Evolutionary conservation across 1,140 invertebrate genomes (phyloP), one percentile per base, ranked within the genome.

Genomic region (Lepidostoma basale): DNA sequence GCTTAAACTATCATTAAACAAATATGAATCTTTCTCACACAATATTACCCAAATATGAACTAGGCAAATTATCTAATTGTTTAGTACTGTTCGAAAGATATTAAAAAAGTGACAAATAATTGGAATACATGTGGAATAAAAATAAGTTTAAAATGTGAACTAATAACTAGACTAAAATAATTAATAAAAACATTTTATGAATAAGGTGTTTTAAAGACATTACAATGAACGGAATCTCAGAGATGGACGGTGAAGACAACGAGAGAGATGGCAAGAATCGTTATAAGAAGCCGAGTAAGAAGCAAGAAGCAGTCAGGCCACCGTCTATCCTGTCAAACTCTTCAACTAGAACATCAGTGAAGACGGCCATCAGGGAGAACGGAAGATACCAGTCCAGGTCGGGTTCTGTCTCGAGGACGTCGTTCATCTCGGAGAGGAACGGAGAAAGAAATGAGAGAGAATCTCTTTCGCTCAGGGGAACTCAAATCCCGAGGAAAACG

Each of bases 281-380:
- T 12, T 56, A 33, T 18, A 56, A 69, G 16, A 66, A 64, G 18
- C 14, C 28, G 8, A 10, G 23, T 3, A 67, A 62, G 59, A 71
- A 67, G 47, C 58, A 67, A 58, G 49, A 63, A 28, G 22, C 30
- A 8, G 16, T 20, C 2, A 30, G 70, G 6, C 70, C 66, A 3
- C 28, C 66, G 4, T 68, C 70, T n/a, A 72, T 72, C 39, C 26
- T 69, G 45, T 65, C 67, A 3, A 40, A 44, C 28, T 23, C 63
- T 9, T 62, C 60, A n/a, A 45, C 59, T 3, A 28, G 33, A 30
- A 47, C 14, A 2, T 36, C 42, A 62, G 40, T 25, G n/a, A 54
- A 39, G 30, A 44, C 36, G n/a, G 40, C 49, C 5, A 67, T 25
- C 16, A 64, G 56, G 9, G 30, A 59, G 16, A 59, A 68, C 22